These are phyloP conservation scores for Argentina silus DNA, from an alignment of 2,797 vertebrate species.

Conservation along the genomic window DNA sequence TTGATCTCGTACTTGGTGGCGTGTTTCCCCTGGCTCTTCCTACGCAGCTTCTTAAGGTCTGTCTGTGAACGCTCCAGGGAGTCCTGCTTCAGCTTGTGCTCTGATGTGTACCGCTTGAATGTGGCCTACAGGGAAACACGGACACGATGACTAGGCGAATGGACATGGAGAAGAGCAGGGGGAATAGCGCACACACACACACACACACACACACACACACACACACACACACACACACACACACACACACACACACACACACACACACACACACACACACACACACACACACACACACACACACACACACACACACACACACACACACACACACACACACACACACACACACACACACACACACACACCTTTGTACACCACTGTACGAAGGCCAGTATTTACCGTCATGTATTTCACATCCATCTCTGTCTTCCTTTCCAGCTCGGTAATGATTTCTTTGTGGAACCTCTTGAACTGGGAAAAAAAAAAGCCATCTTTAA, in stretches of 20 bases:
- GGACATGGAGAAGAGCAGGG: neutral
- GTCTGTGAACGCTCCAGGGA: slow-evolving; percentile 92
- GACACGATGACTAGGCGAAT: neutral
- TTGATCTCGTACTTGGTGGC: slow-evolving; percentile 88
- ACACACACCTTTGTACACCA: neutral
- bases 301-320: neutral
- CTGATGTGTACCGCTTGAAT: slow-evolving; percentile 93
- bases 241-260: no score
- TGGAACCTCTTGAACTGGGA: slow-evolving; percentile 93
- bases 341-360: neutral
- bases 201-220: neutral
- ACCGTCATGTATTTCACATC: slow-evolving; percentile 98
- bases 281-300: neutral
- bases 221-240: no score
- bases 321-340: neutral
- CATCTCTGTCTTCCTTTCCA: slow-evolving; percentile 96
- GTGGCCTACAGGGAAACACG: slow-evolving; percentile 82
- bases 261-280: no score
- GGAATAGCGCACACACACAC: neutral
- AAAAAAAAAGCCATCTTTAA: slow-evolving; percentile 16
- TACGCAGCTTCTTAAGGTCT: slow-evolving; percentile 92
- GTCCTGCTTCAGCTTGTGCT: slow-evolving; percentile 91
- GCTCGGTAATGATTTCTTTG: slow-evolving; percentile 88
- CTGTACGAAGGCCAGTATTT: slow-evolving; percentile 62
- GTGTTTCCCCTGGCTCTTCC: slow-evolving; percentile 94